phyloP scores from a whole-genome alignment of 2,113 vertebrate species.

The Phaetusa simplex region DNA sequence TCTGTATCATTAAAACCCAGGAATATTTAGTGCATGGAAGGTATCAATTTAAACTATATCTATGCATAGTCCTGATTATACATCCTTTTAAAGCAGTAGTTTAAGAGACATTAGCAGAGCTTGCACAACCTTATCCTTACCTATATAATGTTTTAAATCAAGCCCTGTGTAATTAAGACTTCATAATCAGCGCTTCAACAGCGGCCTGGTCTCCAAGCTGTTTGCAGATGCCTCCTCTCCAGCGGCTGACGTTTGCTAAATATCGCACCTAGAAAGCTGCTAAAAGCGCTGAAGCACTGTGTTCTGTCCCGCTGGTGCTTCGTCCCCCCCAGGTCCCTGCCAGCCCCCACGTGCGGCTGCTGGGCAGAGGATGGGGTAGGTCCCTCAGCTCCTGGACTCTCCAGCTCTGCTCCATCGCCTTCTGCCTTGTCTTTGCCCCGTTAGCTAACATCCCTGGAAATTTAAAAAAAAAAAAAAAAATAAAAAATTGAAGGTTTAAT shows the following conservation, averaged over 20 bases:
- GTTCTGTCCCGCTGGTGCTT: neutral
- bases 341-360: accelerated
- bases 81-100: neutral
- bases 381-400: neutral
- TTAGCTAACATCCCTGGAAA: neutral
- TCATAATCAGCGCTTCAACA: neutral
- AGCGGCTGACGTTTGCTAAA: neutral
- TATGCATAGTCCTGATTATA: neutral
- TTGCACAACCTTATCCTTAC: neutral
- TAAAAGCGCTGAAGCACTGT: accelerated
- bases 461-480: no score
- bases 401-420: neutral
- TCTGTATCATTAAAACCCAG: neutral
- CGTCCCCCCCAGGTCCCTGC: accelerated
- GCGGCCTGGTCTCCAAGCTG: neutral
- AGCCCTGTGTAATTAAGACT: neutral
- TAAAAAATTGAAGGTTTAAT: neutral
- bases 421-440: accelerated
- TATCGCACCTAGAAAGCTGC: accelerated
- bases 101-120: neutral
- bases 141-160: neutral
- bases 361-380: neutral
- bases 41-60: neutral
- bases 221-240: neutral
- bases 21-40: neutral